Conservation (phyloP, 2,797 vertebrate species). For the Anabacerthia variegaticeps region DNA sequence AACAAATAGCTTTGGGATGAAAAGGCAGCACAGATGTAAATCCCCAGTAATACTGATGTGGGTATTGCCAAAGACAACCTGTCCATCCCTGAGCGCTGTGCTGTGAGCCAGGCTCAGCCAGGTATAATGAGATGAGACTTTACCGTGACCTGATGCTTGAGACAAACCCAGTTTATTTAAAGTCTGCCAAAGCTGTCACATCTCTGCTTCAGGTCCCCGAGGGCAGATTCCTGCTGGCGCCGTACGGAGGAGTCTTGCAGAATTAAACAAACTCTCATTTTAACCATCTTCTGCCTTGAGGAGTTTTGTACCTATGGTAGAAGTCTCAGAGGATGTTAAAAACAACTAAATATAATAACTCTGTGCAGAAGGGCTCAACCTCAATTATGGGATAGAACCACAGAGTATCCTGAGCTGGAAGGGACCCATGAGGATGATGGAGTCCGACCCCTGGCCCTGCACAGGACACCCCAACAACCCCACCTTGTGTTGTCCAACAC, state of each 20-base stretch:
- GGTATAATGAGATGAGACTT: neutral
- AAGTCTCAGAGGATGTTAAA: neutral
- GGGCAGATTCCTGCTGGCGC: neutral
- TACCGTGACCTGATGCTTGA: neutral
- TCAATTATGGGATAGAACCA: neutral
- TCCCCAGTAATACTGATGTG: neutral
- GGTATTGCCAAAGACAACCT: neutral
- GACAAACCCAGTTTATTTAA: neutral
- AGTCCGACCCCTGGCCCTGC: neutral
- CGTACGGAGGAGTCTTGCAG: neutral
- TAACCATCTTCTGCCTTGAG: neutral
- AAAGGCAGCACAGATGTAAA: neutral
- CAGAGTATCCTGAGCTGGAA: neutral
- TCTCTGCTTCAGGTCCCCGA: neutral
- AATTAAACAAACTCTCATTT: slow-evolving; percentile 19
- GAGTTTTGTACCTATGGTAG: neutral
- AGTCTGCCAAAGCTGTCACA: neutral
- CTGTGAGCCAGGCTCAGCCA: neutral
- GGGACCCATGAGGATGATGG: neutral
- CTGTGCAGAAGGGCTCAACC: neutral
- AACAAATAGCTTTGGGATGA: neutral
- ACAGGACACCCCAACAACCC: neutral
- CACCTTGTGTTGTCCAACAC: neutral
- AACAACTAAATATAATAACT: neutral
- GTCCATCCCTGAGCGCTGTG: neutral